Base-by-base conservation (phyloP, 1,140 invertebrate genomes). In the Wasmannia auropunctata region DNA sequence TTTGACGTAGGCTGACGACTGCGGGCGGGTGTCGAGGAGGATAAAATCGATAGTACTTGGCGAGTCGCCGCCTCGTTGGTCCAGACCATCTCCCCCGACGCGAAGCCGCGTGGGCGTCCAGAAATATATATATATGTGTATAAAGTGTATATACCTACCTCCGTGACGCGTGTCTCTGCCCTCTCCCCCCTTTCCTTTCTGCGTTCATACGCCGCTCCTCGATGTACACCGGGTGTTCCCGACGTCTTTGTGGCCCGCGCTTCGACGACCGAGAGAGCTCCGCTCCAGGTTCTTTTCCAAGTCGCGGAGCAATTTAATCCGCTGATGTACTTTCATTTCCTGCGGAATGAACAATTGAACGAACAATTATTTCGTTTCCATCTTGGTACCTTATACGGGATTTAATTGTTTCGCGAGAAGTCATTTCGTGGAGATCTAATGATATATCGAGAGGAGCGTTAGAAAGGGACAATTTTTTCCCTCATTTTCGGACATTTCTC, bases 1-100 rank as follows among this genome's bases (percentile, higher is more conserved):
- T 58, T 88, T 77, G 56, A 89, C 87, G 88, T 87, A 54, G 65
- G 87, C 60, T 54, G 65, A 89, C 43, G 65, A 87, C 58, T 87
- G 49, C 67, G 16, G 11, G 49, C 67, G 16, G 67, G 11, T 40
- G 80, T 67, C 58, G 37, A n/a, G n/a, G n/a, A n/a, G n/a, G 67
- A 16, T 37, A 37, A 69, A 86, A 90, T 90, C 88, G 85, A 90
- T 90, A 90, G 34, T 54, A 87, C 77, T 87, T 60, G 81, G 60
- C 54, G 75, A 70, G 85, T 86, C 60, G 60, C 62, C 84, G 60
- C 63, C 84, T 63, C 65, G 77, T 84, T 70, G 89, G 86, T 87
- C 76, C 90, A 86, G 60, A 51, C 63, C 37, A 67, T 67, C 76
- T 79, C 56, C 31, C n/a, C 58, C 46, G 19, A 19, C 31, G 8